phyloP scores from a whole-genome alignment of 2,888 invertebrate genomes.

The Epirrita christyi region DNA sequence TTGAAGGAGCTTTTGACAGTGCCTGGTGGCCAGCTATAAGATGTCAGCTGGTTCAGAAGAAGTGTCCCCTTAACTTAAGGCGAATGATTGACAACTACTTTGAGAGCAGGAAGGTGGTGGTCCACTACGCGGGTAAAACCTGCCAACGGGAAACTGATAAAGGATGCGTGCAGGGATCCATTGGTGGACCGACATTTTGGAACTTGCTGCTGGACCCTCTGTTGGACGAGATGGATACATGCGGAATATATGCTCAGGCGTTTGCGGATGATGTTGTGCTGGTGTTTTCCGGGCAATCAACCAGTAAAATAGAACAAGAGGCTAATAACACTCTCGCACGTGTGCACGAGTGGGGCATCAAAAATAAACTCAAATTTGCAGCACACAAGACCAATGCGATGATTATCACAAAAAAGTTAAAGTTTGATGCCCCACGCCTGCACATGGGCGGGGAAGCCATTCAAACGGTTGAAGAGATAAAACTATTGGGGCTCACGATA shows the following conservation, averaged over 20 bases:
- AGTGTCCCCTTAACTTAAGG: slow-evolving; percentile 2
- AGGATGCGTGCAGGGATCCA: no score
- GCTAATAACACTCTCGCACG: neutral
- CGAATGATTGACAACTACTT: neutral
- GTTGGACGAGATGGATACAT: neutral
- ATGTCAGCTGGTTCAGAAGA: neutral
- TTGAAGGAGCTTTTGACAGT: slow-evolving; percentile 13
- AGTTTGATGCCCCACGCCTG: neutral
- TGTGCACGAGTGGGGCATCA: no score
- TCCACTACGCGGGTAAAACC: neutral
- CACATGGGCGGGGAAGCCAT: neutral
- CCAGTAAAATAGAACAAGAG: neutral
- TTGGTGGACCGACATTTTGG: neutral
- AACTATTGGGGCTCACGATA: neutral
- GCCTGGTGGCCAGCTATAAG: slow-evolving; percentile 15
- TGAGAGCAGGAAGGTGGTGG: neutral
- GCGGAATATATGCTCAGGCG: neutral
- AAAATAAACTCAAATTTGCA: no score
- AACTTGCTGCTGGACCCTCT: slow-evolving; percentile 11
- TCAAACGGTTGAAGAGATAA: neutral
- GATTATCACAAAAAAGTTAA: neutral
- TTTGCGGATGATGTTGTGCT: no score
- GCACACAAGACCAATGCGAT: neutral
- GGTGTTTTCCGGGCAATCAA: neutral
- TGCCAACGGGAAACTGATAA: neutral